Evolutionary conservation across 2,888 invertebrate genomes (phyloP).

Genomic region (Pollenia griseotomentosa): DNA sequence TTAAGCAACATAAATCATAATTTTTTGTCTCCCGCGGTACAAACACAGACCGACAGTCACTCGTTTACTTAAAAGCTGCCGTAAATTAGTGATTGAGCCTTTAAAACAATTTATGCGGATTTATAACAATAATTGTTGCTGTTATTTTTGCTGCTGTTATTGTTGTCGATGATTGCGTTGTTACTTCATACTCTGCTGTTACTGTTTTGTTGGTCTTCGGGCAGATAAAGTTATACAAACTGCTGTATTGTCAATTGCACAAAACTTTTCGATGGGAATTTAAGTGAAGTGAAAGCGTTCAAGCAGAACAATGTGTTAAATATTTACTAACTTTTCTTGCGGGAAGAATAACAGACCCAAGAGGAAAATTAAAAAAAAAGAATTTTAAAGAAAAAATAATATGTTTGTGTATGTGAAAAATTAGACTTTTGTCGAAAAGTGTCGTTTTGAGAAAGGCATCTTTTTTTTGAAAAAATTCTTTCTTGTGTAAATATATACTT

Average conservation of each 20-base stretch:
- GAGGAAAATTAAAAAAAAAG: not conserved
- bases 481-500: too few relatives aligned
- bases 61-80: conserved; percentile 38
- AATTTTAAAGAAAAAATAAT: not conserved
- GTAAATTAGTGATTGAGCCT: conserved; percentile 70
- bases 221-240: conserved; percentile 20
- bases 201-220: conserved; percentile 5
- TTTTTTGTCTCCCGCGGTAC: conserved; percentile 65
- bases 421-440: too few relatives aligned
- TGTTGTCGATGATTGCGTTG: conserved; percentile 21
- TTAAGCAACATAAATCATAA: conserved; percentile 71
- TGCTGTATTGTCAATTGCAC: conserved; percentile 45
- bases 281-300: conserved; percentile 57
- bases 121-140: conserved; percentile 61
- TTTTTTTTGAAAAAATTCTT: too few relatives aligned
- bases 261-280: conserved; percentile 13
- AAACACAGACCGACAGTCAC: not conserved
- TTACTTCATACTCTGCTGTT: not conserved
- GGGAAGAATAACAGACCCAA: not conserved
- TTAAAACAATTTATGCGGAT: conserved; percentile 56
- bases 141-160: conserved; percentile 7
- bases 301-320: conserved; percentile 56
- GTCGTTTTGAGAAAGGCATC: too few relatives aligned
- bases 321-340: not conserved
- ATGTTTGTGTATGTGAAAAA: not conserved